Evolutionary conservation across 2,113 vertebrate genomes (phyloP), one percentile per base, ranked within the genome.

Genomic region (Mormyrus lacerda): DNA sequence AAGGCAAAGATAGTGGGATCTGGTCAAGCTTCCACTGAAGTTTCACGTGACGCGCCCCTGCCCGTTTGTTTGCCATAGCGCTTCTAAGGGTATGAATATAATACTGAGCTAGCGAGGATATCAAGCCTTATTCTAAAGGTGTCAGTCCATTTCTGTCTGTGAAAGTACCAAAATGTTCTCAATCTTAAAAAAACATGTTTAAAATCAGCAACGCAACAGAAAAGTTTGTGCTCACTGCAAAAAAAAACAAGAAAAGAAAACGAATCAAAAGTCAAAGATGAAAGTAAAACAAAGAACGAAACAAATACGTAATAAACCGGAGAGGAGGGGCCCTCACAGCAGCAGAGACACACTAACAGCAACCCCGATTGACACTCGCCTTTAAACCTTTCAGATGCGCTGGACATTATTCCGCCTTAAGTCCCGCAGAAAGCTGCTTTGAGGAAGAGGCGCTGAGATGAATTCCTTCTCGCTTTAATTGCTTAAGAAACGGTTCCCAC

Each of bases 401-500:
- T 96, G 97, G 97, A 97, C 97, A 96, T 96, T 95, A 96, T 95
- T 95, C 95, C 93, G 95, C 95, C 95, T 96, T 97, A 97, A 95
- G 95, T 92, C 94, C 94, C 94, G 94, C 95, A 95, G 94, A 96
- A 97, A 97, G 96, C 96, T 95, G 96, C 95, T 97, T 97, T 97
- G 95, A 96, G 95, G 96, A 96, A 96, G 92, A 96, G 95, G 95
- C 95, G 96, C 96, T 96, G 96, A 96, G 97, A 97, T 96, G 96
- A 97, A 97, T 97, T 97, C 96, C 96, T 96, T 96, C 97, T 97
- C 96, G 96, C 96, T 97, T 97, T 98, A 97, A 97, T 97, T 97
- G 96, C 97, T 97, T 97, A 97, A 97, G 96, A 97, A 97, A 97
- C 95, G 96, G 94, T 97, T 95, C 94, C 96, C 97, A 97, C 97